Percentiles rank a stretch among this genome's conserved stretches.
phyloP scores from a whole-genome alignment of 2,797 vertebrate genomes.

The Rhinatrema bivittatum region DNA sequence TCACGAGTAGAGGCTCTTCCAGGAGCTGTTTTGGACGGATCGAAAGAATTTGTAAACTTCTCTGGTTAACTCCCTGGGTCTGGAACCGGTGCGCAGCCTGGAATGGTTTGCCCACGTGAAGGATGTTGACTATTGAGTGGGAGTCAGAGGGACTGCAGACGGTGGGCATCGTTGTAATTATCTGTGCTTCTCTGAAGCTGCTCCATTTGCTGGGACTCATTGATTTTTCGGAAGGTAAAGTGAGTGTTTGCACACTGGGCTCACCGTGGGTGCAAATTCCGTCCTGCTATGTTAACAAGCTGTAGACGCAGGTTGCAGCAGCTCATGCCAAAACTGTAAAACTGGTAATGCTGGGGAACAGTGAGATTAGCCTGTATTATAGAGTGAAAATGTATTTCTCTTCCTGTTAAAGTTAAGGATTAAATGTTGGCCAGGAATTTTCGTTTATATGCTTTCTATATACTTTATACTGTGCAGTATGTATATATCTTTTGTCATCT shows the following conservation, averaged over 20 bases:
- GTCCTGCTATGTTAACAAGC: slow-evolving; percentile 17
- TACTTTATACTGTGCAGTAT: no score
- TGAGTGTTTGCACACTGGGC: slow-evolving; percentile 43
- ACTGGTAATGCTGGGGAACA: slow-evolving; percentile 20
- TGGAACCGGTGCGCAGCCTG: no score
- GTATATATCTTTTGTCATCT: no score
- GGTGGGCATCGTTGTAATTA: slow-evolving; percentile 94
- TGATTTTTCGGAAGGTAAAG: slow-evolving; percentile 98
- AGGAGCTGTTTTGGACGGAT: no score
- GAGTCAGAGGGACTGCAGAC: slow-evolving; percentile 97
- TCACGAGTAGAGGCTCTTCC: slow-evolving; percentile 37
- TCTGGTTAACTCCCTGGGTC: no score
- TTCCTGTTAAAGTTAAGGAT: no score
- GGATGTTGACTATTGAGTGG: slow-evolving; percentile 87
- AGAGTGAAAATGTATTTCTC: no score
- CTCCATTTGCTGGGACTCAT: slow-evolving; percentile 96
- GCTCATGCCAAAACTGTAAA: slow-evolving; percentile 24
- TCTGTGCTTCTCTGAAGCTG: slow-evolving; percentile 94
- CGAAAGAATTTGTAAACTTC: no score
- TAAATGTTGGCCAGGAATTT: no score
- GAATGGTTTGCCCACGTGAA: slow-evolving; percentile 70
- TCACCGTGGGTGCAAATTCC: slow-evolving; percentile 28
- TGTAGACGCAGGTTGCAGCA: slow-evolving; percentile 17
- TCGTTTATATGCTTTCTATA: no score
- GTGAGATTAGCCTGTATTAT: neutral